Percentiles rank a stretch among this genome's conserved stretches.
Conservation (phyloP, 2,797 vertebrate genomes). For the Smutsia temminckii region DNA sequence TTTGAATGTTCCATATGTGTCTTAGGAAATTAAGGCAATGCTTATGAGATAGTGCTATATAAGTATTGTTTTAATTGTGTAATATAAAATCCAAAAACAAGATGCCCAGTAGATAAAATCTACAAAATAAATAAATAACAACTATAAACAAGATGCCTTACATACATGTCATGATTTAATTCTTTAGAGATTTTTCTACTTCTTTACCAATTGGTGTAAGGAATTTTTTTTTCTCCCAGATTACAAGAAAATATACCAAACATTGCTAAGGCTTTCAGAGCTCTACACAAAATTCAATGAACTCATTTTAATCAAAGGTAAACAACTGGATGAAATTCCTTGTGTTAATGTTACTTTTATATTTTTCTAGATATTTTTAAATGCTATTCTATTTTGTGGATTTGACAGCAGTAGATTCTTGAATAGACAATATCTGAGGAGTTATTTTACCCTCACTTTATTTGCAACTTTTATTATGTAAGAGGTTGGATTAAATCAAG, state of each 20-base stretch:
- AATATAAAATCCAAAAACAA: not conserved
- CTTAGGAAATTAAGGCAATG: constrained; percentile 15
- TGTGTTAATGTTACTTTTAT: constrained; percentile 3
- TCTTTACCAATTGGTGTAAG: not conserved
- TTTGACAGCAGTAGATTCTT: not conserved
- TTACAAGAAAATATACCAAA: not conserved
- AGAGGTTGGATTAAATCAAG: constrained; percentile 37
- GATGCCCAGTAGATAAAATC: not conserved
- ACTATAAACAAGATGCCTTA: not conserved
- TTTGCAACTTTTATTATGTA: constrained; percentile 30
- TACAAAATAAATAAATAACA: not conserved
- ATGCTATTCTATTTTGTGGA: not conserved
- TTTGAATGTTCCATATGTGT: not conserved
- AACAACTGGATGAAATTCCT: not conserved
- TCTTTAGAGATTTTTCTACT: not conserved
- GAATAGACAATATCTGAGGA: not conserved
- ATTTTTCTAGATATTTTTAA: not conserved
- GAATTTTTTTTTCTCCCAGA: not conserved
- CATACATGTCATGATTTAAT: not conserved
- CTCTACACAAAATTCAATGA: constrained; percentile 32
- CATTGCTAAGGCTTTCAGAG: not conserved
- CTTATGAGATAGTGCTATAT: not conserved
- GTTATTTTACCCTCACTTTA: not conserved
- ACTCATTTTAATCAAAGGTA: constrained; percentile 45
- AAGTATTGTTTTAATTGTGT: not conserved